Evolutionary conservation across 2,888 invertebrate genomes (phyloP), one percentile per base, ranked within the genome.

Genomic region (Mythimna pallens): DNA sequence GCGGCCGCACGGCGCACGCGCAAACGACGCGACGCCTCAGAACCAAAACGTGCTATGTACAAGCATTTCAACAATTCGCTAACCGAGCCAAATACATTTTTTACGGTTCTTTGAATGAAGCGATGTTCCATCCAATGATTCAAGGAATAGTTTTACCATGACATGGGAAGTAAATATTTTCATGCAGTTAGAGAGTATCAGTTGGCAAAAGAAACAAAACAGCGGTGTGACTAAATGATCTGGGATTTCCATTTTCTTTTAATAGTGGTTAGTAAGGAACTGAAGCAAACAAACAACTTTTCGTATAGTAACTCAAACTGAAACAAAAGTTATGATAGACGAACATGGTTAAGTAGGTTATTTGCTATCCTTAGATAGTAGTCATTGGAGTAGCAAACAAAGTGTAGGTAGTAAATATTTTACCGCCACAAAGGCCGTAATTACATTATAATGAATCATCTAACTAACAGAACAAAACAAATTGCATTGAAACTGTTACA

Each of bases 1-100:
- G 91, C 91, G 89, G 85, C 85, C 89, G 89, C 82, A 90, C 84
- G 91, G 95, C 96, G 95, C 96, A 95, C 91, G 96, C 96, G 96
- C 95, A 88, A 89, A 90, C 81, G 30, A 54, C 80, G 50, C 81
- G 30, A 54, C 80, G 47, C 69, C 78, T 67, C 87, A 84, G 65
- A 82, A 81, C 70, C 89, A 69, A 91, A 94, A 93, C 79, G 94
- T 77, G 91, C 63, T 91, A 95, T 86, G 84, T 87, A 76, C 71
- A 89, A 92, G 86, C 91, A 95, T 96, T 92, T 90, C 86, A 94
- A 93, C 91, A 92, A 96, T 95, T 92, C 88, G 89, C 87, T 81
- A 82, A 89, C 85, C 80, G 92, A 93, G 96, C 95, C 95, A 96
- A 95, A 93, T 84, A 84, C 83, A 86, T 89, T 91, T 92, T 90